Evolutionary conservation across 2,888 invertebrate genomes (phyloP).

Genomic region (Camponotus fellah): DNA sequence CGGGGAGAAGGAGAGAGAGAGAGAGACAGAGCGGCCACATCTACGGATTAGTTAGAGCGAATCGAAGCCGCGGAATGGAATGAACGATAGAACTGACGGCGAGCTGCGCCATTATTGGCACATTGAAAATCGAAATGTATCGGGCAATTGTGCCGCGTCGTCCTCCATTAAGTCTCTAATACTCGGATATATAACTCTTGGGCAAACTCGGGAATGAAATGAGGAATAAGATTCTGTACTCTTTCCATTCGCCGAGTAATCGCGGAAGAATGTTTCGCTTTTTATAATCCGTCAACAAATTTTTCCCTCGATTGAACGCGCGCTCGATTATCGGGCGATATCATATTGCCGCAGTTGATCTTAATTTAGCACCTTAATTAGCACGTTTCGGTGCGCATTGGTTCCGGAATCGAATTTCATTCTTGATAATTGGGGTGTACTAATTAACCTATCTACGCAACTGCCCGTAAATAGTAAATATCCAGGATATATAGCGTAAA

Average conservation of each 20-base stretch:
- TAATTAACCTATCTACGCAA: slow-evolving; percentile 83
- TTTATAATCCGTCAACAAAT: background rate
- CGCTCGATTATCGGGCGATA: slow-evolving; percentile 33
- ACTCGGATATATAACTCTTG: background rate
- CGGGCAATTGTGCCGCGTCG: slow-evolving; percentile 66
- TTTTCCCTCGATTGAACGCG: background rate
- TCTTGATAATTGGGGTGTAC: slow-evolving; percentile 83
- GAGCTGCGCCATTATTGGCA: slow-evolving; percentile 72
- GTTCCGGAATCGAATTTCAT: slow-evolving; percentile 78
- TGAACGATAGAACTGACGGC: slow-evolving; percentile 44
- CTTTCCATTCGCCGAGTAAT: background rate
- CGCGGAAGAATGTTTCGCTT: background rate
- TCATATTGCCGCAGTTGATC: background rate
- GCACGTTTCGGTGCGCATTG: slow-evolving; percentile 15
- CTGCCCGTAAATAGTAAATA: background rate
- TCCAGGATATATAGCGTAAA: slow-evolving; percentile 50
- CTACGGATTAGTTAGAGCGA: slow-evolving; percentile 64
- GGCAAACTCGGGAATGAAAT: slow-evolving; percentile 27
- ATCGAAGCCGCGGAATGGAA: slow-evolving; percentile 42
- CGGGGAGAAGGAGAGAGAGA: slow-evolving; percentile 37
- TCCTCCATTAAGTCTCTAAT: slow-evolving; percentile 28
- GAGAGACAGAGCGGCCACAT: slow-evolving; percentile 47
- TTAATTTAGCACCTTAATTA: slow-evolving; percentile 26
- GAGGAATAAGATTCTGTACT: background rate
- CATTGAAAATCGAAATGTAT: slow-evolving; percentile 77